Percentiles rank a stretch among this genome's conserved stretches.
Conservation (phyloP, 2,797 vertebrate genomes). For the Gambelia wislizenii region DNA sequence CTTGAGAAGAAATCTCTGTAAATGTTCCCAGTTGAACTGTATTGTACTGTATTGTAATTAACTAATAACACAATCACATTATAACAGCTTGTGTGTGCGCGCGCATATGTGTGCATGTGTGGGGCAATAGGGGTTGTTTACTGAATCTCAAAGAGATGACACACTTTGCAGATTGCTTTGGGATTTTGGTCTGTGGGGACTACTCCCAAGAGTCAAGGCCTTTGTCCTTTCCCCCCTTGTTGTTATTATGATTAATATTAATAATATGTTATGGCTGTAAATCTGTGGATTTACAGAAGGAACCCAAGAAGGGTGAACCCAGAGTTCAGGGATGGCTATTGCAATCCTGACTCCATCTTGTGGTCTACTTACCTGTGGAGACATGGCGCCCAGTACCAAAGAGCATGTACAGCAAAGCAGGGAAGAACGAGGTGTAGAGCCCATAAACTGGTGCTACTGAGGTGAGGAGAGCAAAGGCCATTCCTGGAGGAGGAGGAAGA, state of each 20-base stretch:
- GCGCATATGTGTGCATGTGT: too few relatives aligned
- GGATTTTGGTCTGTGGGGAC: not conserved
- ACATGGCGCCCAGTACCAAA: conserved; percentile 92
- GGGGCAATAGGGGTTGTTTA: not conserved
- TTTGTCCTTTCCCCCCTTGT: too few relatives aligned
- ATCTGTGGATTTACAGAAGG: not conserved
- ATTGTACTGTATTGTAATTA: not conserved
- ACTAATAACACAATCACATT: not conserved
- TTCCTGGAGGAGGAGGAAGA: conserved; percentile 77
- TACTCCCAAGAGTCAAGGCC: not conserved
- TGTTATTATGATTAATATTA: not conserved
- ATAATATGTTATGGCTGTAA: not conserved
- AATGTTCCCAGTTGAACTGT: not conserved
- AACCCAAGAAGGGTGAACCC: not conserved
- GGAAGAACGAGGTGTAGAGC: conserved; percentile 95
- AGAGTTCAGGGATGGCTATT: too few relatives aligned
- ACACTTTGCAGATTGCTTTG: not conserved
- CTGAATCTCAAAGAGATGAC: not conserved
- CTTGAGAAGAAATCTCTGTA: not conserved
- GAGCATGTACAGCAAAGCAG: conserved; percentile 90
- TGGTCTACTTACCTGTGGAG: conserved; percentile 87
- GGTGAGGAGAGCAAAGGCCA: conserved; percentile 93
- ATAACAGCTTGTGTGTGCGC: not conserved
- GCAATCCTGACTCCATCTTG: too few relatives aligned
- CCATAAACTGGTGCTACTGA: conserved; percentile 92